Percentiles rank a stretch among this genome's conserved stretches.
These are phyloP conservation scores for Oxygymnocypris stewartii DNA, from an alignment of 2,113 vertebrate genomes.

Conservation along the genomic window DNA sequence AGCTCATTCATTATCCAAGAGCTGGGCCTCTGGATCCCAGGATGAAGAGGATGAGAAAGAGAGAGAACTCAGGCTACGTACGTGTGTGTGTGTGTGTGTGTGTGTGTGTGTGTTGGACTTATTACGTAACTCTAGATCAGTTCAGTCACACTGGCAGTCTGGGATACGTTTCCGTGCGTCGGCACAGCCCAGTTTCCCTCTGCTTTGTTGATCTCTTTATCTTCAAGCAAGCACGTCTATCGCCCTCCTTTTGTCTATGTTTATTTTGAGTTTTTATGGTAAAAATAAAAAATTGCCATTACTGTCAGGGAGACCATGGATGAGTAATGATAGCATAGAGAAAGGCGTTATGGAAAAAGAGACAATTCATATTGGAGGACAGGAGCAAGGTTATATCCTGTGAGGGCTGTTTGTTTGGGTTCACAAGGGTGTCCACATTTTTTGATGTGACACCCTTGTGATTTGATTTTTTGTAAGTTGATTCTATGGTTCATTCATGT, in stretches of 20 bases:
- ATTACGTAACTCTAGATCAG: conserved; percentile 55
- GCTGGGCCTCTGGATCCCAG: conserved; percentile 8
- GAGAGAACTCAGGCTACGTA: conserved; percentile 22
- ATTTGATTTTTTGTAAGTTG: not conserved
- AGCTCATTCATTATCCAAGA: conserved; percentile 37
- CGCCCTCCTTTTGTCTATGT: not conserved
- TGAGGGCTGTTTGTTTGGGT: not conserved
- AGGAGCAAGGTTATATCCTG: not conserved
- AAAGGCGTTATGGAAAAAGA: not conserved
- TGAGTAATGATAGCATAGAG: conserved; percentile 6
- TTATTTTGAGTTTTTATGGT: not conserved
- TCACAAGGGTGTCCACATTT: not conserved
- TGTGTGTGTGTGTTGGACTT: conserved; percentile 33
- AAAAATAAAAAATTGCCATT: not conserved
- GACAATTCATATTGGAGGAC: not conserved
- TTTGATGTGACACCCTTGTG: not conserved
- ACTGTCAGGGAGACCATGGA: not conserved
- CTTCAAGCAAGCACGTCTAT: conserved; percentile 5
- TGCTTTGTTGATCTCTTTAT: conserved; percentile 46
- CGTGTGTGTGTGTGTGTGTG: not conserved
- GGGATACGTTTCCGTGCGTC: conserved; percentile 5
- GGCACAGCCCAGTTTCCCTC: conserved; percentile 21
- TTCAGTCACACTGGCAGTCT: conserved; percentile 38
- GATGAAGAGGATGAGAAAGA: conserved; percentile 36
- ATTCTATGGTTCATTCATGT: not conserved